These are phyloP conservation scores for Clarias macrocephalus DNA, from an alignment of 2,113 vertebrate species.

Conservation along the genomic window DNA sequence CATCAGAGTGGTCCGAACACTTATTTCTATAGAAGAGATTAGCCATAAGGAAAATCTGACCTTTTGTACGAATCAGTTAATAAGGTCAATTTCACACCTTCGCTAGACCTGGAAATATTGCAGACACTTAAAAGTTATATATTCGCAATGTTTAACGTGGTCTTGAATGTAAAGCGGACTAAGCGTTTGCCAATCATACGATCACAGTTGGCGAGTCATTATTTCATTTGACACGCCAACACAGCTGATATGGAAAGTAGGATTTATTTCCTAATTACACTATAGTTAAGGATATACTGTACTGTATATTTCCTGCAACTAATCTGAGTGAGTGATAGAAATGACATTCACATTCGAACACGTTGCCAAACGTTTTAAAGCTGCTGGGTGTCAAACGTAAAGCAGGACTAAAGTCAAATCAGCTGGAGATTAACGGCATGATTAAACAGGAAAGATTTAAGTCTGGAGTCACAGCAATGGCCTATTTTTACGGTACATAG, in stretches of 20 bases:
- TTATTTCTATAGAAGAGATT: neutral
- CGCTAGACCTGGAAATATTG: neutral
- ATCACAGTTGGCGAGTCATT: no score
- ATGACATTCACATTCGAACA: neutral
- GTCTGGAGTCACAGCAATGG: no score
- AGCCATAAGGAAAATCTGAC: neutral
- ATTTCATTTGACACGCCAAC: no score
- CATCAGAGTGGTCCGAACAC: neutral
- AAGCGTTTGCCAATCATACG: no score
- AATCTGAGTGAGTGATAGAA: neutral
- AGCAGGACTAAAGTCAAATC: neutral
- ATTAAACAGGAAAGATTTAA: neutral
- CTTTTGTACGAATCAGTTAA: neutral
- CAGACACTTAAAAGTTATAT: neutral
- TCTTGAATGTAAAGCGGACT: no score
- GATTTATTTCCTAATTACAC: neutral
- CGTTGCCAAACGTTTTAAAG: neutral
- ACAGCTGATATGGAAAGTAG: neutral
- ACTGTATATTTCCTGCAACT: neutral
- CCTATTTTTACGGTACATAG: no score
- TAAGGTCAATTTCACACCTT: neutral
- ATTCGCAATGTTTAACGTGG: no score
- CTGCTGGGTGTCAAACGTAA: neutral
- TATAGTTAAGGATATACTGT: neutral
- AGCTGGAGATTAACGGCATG: no score